Evolutionary conservation across 2,888 invertebrate genomes (phyloP), one percentile per base, ranked within the genome.

Genomic region (Antitype chi): DNA sequence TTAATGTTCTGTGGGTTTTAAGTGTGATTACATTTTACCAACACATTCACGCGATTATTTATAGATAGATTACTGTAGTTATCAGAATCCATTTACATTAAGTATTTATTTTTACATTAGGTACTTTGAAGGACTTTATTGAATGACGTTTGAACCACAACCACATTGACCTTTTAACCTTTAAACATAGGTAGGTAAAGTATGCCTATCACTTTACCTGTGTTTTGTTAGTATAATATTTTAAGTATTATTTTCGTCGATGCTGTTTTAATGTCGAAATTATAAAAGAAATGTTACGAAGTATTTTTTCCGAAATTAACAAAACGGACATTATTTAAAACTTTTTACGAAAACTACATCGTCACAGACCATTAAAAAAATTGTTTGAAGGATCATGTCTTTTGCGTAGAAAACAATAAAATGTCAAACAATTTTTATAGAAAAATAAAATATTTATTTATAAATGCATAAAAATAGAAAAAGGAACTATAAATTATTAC

Each of bases 401-500:
- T 32, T 63, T 9, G 3, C 9, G 28, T 38, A 15, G 17, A 43
- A 79, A 68, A 70, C 6, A 32, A 55, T 20, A 5, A 59, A 20
- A 32, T 25, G 43, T 47, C 60, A 73, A 70, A 78, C 15, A 38
- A 23, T 69, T 74, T 57, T 75, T 59, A 23, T 43, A 80, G n/a
- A 76, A 81, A 82, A 81, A 70, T 67, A 6, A 25, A 32, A 15
- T 57, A 60, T 8, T 20, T 32, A 13, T 20, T 55, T n/a, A 23
- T 38, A 68, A 67, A 63, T n/a, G 15, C 13, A 74, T 64, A 82
- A 78, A 87, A 82, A 87, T 53, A 59, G 25, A 62, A 81, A 75
- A 80, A 71, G 70, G 66, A 43, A 60, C 8, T 52, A 67, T 25
- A 64, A 81, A 78, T 68, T 53, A 78, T 63, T 6, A 6, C n/a